Evolutionary conservation across 2,888 invertebrate genomes (phyloP), one percentile per base, ranked within the genome.

Genomic region (Sicus ferrugineus): DNA sequence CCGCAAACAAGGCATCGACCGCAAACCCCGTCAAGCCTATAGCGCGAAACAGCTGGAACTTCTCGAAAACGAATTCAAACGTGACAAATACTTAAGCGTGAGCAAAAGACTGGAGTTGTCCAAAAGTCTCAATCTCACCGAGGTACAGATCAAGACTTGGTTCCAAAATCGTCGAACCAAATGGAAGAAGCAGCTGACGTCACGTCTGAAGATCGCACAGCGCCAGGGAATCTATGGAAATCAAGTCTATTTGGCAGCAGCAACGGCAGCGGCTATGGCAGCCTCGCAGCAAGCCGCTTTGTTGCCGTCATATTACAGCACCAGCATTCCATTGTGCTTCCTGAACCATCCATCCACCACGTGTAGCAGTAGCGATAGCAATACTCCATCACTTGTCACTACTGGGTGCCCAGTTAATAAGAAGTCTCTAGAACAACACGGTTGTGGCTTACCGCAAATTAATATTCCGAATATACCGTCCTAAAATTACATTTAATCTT

Each of bases 111-210:
- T 99, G 28, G 98, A 98, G 84, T 86, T 99, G 74, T 98, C 99
- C 0, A 87, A 98, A 62, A 95, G 95, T 68, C 88, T 99, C 70
- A 95, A 95, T 79, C 88, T 99, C 73, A 98, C 98, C 0, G 99
- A 99, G 86, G 74, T 73, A 4, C 71, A 90, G 89, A 96, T 97
- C 73, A 97, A 97, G 87, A 97, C 97, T 77, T 97, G 97, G 96
- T 97, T 97, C 85, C 96, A 97, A 88, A 99, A 99, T 84, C 90
- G 98, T 0, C 81, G 85, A 50, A 85, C 85, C 76, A 99, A 99
- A 86, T 99, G 98, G 98, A 99, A 99, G 89, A 99, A 99, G 83
- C 98, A 98, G 81, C 86, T 98, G 78, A 96, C 97, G 0, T 93
- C 95, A 0, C 87, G 95, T 3, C 85, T 97, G 73, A 95, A 96